Percentiles rank a stretch among this genome's conserved stretches.
Evolutionary conservation across 1,140 invertebrate genomes (phyloP).

Genomic region (Drosophila jambulina): DNA sequence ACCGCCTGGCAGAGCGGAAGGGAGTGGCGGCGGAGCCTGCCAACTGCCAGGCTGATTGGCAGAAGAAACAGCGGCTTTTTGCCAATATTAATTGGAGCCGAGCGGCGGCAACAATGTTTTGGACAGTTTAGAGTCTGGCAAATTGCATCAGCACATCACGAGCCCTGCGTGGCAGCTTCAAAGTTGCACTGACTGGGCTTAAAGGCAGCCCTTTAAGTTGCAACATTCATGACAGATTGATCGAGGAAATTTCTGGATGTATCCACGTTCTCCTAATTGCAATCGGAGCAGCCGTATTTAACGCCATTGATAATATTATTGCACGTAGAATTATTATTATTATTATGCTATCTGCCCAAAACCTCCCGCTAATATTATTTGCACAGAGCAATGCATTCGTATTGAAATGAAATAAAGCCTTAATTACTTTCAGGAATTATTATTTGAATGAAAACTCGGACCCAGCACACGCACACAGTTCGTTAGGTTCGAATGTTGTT

Average conservation of each 20-base stretch:
- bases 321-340: not conserved
- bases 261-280: not conserved
- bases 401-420: conserved; percentile 7
- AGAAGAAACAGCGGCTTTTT: conserved; percentile 2
- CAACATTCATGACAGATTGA: not conserved
- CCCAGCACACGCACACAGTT: not conserved
- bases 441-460: not conserved
- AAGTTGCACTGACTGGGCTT: not conserved
- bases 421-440: conserved; percentile 3
- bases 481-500: conserved; percentile 14
- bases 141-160: not conserved
- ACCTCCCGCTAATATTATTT: not conserved
- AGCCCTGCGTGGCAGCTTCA: not conserved
- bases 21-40: not conserved
- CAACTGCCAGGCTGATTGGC: conserved; percentile 25
- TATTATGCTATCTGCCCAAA: not conserved
- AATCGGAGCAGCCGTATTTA: not conserved
- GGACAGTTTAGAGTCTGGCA: not conserved
- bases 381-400: no score
- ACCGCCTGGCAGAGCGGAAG: conserved; percentile 6
- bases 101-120: conserved; percentile 23
- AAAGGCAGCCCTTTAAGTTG: not conserved
- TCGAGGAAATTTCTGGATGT: not conserved
- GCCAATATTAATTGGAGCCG: conserved; percentile 18
- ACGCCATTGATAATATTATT: not conserved